These are phyloP conservation scores for Fringilla coelebs DNA, from an alignment of 2,797 vertebrate genomes.

Conservation along the genomic window DNA sequence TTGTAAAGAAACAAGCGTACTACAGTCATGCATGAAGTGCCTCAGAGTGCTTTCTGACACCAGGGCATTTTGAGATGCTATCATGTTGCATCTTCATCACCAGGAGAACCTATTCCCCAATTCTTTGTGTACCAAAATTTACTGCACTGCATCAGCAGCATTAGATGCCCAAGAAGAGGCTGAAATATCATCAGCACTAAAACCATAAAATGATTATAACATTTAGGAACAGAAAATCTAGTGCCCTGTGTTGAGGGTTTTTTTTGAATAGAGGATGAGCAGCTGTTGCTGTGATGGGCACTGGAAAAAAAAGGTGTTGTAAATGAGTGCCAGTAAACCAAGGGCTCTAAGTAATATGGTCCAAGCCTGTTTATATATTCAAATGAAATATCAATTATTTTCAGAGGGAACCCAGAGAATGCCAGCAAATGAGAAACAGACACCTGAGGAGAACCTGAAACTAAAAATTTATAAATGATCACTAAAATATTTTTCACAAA, in stretches of 20 bases:
- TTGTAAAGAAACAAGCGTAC: neutral
- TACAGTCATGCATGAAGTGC: fast-evolving
- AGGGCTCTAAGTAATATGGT: neutral
- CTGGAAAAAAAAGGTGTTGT: neutral
- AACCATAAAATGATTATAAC: neutral
- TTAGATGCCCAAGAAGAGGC: neutral
- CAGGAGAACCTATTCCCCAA: neutral
- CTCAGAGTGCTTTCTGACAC: neutral
- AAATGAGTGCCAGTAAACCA: neutral
- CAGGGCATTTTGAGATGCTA: neutral
- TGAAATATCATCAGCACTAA: neutral
- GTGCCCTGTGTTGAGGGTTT: neutral
- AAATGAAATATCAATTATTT: neutral
- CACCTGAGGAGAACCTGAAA: neutral
- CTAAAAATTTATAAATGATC: neutral
- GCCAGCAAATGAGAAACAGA: neutral
- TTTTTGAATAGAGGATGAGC: neutral
- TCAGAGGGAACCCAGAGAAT: neutral
- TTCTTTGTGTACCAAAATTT: neutral
- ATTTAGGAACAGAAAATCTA: neutral
- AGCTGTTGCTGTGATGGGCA: neutral
- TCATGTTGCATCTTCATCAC: neutral
- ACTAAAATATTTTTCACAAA: neutral
- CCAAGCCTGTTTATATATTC: neutral
- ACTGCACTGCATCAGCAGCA: neutral